Evolutionary conservation across 1,140 invertebrate genomes (phyloP).

Genomic region (Kradibia gibbosae): DNA sequence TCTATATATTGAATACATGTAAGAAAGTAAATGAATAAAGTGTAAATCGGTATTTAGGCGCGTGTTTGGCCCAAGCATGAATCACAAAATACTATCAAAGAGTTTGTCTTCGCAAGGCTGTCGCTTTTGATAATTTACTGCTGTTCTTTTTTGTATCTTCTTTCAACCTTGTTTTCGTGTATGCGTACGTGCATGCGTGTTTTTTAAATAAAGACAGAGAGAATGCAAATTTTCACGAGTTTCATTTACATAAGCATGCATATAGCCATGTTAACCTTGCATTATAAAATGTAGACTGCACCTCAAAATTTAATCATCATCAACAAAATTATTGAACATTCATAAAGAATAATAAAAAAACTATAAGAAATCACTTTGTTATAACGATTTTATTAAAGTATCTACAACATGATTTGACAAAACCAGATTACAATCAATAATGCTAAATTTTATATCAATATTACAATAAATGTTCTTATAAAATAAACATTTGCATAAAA

Average conservation of each 20-base stretch:
- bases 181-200: too few relatives aligned
- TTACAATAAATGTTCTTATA: too few relatives aligned
- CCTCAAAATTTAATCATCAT: too few relatives aligned
- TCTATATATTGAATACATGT: background rate
- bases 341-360: too few relatives aligned
- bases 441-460: background rate
- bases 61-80: background rate
- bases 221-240: conserved; percentile 21
- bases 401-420: too few relatives aligned
- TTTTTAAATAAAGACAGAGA: background rate
- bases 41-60: conserved; percentile 35
- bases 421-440: background rate
- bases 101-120: too few relatives aligned
- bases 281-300: too few relatives aligned
- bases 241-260: background rate
- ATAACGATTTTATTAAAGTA: too few relatives aligned
- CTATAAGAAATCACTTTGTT: too few relatives aligned
- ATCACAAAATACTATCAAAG: background rate
- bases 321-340: too few relatives aligned
- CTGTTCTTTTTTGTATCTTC: background rate
- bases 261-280: too few relatives aligned
- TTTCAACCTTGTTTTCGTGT: background rate
- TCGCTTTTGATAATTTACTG: conserved; percentile 44
- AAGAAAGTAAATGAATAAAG: conserved; percentile 6
- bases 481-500: conserved; percentile 9